phyloP scores from a whole-genome alignment of 2,797 vertebrate species.

The Sebastes matsubarae region DNA sequence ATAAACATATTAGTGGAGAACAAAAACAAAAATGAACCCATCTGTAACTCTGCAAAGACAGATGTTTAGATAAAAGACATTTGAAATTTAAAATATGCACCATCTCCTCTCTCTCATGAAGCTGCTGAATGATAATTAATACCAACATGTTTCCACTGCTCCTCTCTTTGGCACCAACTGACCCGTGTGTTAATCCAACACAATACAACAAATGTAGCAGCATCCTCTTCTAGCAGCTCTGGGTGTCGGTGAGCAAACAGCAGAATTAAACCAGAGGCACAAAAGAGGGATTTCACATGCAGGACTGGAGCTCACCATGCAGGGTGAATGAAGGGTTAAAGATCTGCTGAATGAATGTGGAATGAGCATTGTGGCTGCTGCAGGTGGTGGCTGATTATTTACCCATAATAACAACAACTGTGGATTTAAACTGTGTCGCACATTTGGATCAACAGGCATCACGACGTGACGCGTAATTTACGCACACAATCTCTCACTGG shows the following conservation, averaged over 20 bases:
- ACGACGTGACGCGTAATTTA: slow-evolving; percentile 16
- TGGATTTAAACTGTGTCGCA: neutral
- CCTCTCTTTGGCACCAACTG: slow-evolving; percentile 74
- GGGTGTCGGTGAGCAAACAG: slow-evolving; percentile 76
- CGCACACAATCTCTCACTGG: neutral
- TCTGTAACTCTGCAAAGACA: neutral
- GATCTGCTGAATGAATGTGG: slow-evolving; percentile 41
- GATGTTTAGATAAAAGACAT: slow-evolving; percentile 8
- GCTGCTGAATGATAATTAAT: slow-evolving; percentile 57
- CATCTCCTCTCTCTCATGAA: slow-evolving; percentile 12
- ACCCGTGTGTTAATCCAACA: slow-evolving; percentile 78
- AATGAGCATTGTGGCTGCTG: slow-evolving; percentile 24
- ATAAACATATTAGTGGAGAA: no score
- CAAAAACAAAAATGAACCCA: neutral
- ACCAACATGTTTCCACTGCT: slow-evolving; percentile 63
- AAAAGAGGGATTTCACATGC: slow-evolving; percentile 62
- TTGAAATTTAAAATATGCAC: slow-evolving; percentile 34
- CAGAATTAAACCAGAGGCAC: slow-evolving; percentile 73
- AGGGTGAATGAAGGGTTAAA: slow-evolving; percentile 4
- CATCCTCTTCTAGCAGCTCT: slow-evolving; percentile 65
- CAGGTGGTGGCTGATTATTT: slow-evolving; percentile 67
- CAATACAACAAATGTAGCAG: slow-evolving; percentile 76
- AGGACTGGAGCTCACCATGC: slow-evolving; percentile 2
- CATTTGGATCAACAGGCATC: slow-evolving; percentile 11
- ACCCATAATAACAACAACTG: slow-evolving; percentile 37